Conservation (phyloP, 2,888 invertebrate species). For the Nematopogon swammerdamellus region DNA sequence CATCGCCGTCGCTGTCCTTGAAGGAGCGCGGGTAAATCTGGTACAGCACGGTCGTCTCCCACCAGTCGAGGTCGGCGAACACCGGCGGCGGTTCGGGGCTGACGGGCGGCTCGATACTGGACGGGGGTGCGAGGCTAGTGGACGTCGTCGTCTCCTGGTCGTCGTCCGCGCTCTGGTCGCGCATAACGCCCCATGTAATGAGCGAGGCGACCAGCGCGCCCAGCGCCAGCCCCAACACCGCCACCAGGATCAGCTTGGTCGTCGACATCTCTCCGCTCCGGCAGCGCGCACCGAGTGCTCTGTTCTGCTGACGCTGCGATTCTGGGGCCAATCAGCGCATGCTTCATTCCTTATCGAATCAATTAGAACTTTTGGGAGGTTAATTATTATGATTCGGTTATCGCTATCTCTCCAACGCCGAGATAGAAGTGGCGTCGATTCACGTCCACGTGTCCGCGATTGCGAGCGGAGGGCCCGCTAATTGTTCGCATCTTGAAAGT, state of each 20-base stretch:
- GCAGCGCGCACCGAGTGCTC: background rate
- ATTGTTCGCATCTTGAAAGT: background rate
- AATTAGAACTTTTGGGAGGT: background rate
- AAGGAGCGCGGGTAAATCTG: constrained; percentile 86
- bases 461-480: background rate
- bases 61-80: constrained; percentile 65
- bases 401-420: background rate
- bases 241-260: background rate
- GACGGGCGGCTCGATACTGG: constrained; percentile 7
- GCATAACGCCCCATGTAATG: background rate
- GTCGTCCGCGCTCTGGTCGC: background rate
- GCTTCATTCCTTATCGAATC: background rate
- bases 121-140: no score
- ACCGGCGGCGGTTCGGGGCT: constrained; percentile 16
- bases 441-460: background rate
- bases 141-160: background rate
- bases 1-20: constrained; percentile 78
- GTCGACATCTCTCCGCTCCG: background rate
- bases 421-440: no score
- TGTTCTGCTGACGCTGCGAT: no score
- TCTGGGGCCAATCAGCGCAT: no score
- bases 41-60: constrained; percentile 76
- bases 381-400: background rate
- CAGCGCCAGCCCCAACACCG: background rate
- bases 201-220: background rate